Evolutionary conservation across 2,113 vertebrate genomes (phyloP).

Genomic region (Mustelus asterias): DNA sequence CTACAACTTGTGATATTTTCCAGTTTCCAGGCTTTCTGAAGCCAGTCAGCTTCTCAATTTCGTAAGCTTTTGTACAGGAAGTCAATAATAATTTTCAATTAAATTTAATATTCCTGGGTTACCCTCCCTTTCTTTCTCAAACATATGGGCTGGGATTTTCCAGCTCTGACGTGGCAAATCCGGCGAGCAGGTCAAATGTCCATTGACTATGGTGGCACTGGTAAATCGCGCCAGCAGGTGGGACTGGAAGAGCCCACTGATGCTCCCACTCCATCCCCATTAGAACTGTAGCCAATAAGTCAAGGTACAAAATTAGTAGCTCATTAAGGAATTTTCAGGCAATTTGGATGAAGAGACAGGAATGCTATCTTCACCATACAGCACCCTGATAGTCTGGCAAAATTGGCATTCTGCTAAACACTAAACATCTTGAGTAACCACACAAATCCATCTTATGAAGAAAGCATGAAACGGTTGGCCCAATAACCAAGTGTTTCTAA

Average conservation of each 20-base stretch:
- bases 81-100: background rate
- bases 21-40: too few relatives aligned
- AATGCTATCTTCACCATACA: background rate
- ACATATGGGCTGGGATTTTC: too few relatives aligned
- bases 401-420: background rate
- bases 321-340: background rate
- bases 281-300: background rate
- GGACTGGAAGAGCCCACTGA: too few relatives aligned
- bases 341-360: background rate
- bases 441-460: background rate
- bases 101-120: background rate
- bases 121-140: background rate
- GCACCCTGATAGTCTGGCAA: background rate
- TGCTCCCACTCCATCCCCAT: background rate
- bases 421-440: background rate
- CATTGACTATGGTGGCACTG: too few relatives aligned
- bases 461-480: too few relatives aligned
- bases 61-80: background rate
- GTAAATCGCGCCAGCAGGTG: too few relatives aligned
- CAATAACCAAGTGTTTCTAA: too few relatives aligned
- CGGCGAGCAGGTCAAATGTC: too few relatives aligned
- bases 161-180: too few relatives aligned
- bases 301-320: background rate
- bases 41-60: background rate
- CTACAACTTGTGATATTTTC: too few relatives aligned